These are phyloP conservation scores for Melikaiella ostensackeni DNA, from an alignment of 2,888 invertebrate genomes.

Conservation along the genomic window DNA sequence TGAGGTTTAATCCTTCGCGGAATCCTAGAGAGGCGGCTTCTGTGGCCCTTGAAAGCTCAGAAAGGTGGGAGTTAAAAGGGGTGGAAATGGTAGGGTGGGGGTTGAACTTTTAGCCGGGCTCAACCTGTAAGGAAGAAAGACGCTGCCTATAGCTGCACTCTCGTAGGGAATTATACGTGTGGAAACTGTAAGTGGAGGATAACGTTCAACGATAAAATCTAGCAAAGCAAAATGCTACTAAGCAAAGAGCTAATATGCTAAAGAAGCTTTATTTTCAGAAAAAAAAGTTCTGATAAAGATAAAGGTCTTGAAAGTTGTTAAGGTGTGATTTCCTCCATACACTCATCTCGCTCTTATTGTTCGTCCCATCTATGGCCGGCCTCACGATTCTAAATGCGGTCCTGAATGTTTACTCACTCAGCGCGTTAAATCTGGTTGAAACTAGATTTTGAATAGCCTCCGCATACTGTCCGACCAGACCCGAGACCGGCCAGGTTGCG, in stretches of 20 bases:
- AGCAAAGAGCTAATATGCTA: slow-evolving; percentile 51
- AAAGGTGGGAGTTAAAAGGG: neutral
- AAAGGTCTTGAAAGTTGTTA: slow-evolving; percentile 17
- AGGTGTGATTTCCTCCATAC: too few species aligned
- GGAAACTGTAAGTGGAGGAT: slow-evolving; percentile 39
- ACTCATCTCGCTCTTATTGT: too few species aligned
- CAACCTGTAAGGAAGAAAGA: slow-evolving; percentile 42
- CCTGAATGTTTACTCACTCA: too few species aligned
- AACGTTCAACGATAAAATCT: slow-evolving; percentile 54
- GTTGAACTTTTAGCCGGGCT: slow-evolving; percentile 45
- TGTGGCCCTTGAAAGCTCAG: slow-evolving; percentile 27
- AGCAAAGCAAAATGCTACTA: slow-evolving; percentile 51
- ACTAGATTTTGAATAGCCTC: too few species aligned
- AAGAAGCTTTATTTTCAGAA: neutral
- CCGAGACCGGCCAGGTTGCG: too few species aligned
- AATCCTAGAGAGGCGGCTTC: slow-evolving; percentile 51
- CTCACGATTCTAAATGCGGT: too few species aligned
- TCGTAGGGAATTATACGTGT: slow-evolving; percentile 16
- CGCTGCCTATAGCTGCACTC: slow-evolving; percentile 28
- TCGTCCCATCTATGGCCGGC: too few species aligned
- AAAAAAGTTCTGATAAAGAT: neutral
- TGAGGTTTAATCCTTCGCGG: slow-evolving; percentile 68
- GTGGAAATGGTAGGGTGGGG: slow-evolving; percentile 13
- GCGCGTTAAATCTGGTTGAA: too few species aligned
- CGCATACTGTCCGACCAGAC: too few species aligned